Evolutionary conservation across 2,113 vertebrate species (phyloP).

Genomic region (Ornithorhynchus anatinus): DNA sequence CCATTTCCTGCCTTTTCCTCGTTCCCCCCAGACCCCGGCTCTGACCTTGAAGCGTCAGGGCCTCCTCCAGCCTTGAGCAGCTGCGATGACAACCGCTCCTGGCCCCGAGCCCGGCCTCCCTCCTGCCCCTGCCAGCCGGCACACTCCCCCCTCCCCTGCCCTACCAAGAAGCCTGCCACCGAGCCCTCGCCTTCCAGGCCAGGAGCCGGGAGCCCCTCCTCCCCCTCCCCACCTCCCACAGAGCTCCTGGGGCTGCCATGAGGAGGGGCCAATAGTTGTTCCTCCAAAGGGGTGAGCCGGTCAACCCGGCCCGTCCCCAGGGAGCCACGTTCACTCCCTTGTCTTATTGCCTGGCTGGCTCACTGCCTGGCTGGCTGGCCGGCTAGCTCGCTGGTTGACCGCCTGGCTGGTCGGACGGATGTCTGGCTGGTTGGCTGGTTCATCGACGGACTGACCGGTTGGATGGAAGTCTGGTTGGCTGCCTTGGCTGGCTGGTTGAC

Average conservation of each 20-base stretch:
- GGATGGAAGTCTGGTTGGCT: too few species aligned
- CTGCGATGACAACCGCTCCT: not conserved
- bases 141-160: not conserved
- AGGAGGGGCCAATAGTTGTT: not conserved
- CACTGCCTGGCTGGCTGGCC: too few species aligned
- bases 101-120: not conserved
- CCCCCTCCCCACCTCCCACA: not conserved
- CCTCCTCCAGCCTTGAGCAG: too few species aligned
- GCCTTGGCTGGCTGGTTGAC: not conserved
- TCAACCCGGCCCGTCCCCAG: not conserved
- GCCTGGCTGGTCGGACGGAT: too few species aligned
- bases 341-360: too few species aligned
- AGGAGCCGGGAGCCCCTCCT: not conserved
- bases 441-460: too few species aligned
- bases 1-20: too few species aligned
- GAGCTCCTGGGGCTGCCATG: not conserved
- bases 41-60: not conserved
- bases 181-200: not conserved
- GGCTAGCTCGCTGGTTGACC: too few species aligned
- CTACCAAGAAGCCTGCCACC: not conserved
- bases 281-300: not conserved
- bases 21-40: not conserved
- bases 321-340: not conserved
- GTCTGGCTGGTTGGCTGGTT: too few species aligned
- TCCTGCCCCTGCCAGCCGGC: too few species aligned